Conservation (phyloP, 2,797 vertebrate species). For the Austrolebias charrua region DNA sequence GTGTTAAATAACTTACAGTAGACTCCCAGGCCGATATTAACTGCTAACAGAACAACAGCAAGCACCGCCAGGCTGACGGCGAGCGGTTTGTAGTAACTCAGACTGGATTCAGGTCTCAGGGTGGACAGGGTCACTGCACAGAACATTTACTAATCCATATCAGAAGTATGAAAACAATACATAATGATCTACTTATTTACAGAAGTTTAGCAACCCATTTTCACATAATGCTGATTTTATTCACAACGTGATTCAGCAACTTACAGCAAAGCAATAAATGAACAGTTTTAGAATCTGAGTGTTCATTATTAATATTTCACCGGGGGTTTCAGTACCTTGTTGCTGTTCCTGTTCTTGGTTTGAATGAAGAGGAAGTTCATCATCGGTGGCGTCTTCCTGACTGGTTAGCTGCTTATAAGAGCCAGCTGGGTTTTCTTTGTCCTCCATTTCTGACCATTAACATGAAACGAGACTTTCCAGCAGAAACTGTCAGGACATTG, state of each 20-base stretch:
- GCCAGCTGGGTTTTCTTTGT: slow-evolving; percentile 8
- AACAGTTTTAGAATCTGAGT: background rate
- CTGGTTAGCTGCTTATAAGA: slow-evolving; percentile 46
- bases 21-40: slow-evolving; percentile 68
- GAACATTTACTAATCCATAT: slow-evolving; percentile 13
- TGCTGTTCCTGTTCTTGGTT: slow-evolving; percentile 50
- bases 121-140: slow-evolving; percentile 65
- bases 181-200: background rate
- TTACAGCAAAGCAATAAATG: too few relatives aligned
- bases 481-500: slow-evolving; percentile 66
- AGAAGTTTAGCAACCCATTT: background rate
- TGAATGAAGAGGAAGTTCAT: slow-evolving; percentile 32
- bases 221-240: too few relatives aligned
- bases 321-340: slow-evolving; percentile 46
- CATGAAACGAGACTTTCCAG: slow-evolving; percentile 9
- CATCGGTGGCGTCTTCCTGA: slow-evolving; percentile 28
- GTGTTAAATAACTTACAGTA: slow-evolving; percentile 65
- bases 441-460: slow-evolving; percentile 57
- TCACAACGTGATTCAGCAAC: too few relatives aligned
- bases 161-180: background rate
- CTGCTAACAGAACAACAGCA: slow-evolving; percentile 55
- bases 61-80: slow-evolving; percentile 54
- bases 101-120: slow-evolving; percentile 28
- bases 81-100: slow-evolving; percentile 43
- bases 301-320: background rate